These are phyloP conservation scores for Clistopyga incitator DNA, from an alignment of 2,888 invertebrate species.

Conservation along the genomic window DNA sequence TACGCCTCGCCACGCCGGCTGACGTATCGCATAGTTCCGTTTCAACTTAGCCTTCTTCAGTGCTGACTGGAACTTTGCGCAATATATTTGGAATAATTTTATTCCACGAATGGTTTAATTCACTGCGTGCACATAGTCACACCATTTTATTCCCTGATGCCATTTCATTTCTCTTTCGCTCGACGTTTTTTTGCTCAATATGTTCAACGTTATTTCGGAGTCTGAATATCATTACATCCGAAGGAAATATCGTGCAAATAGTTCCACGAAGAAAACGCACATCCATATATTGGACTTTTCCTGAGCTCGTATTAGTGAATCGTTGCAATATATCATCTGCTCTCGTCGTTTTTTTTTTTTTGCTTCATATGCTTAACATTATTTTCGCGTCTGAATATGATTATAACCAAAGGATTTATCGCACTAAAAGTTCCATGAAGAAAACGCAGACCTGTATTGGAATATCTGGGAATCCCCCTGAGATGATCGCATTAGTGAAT, in stretches of 20 bases:
- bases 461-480: no score
- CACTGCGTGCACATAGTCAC: not conserved
- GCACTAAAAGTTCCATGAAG: no score
- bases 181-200: not conserved
- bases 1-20: not conserved
- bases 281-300: no score
- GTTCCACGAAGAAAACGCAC: not conserved
- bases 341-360: no score
- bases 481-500: no score
- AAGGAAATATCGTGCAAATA: not conserved
- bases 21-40: slow-evolving; percentile 32
- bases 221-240: not conserved
- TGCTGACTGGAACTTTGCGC: slow-evolving; percentile 13
- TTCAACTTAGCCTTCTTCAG: slow-evolving; percentile 1
- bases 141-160: not conserved
- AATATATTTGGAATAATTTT: slow-evolving; percentile 43
- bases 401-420: no score
- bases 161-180: not conserved
- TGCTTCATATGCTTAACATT: no score
- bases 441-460: no score
- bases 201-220: not conserved
- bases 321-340: no score
- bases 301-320: no score
- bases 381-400: no score
- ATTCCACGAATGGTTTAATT: slow-evolving; percentile 28